Evolutionary conservation across 2,797 vertebrate genomes (phyloP).

Genomic region (Betta splendens): DNA sequence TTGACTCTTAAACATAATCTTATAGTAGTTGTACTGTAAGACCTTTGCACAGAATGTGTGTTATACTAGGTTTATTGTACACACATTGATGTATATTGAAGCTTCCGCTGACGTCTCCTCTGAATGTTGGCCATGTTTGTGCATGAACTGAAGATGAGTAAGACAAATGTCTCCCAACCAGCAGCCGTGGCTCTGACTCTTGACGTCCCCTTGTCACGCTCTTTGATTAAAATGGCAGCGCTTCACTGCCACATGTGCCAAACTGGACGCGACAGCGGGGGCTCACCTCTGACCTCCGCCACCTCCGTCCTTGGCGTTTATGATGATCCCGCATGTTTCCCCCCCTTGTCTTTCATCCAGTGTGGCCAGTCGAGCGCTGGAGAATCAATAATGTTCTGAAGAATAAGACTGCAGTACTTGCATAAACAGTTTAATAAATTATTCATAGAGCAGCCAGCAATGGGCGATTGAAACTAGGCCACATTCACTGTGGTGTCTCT

Average conservation of each 20-base stretch:
- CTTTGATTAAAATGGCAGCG: slow-evolving; percentile 59
- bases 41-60: too few relatives aligned
- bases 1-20: too few relatives aligned
- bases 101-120: slow-evolving; percentile 16
- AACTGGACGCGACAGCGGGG: slow-evolving; percentile 16
- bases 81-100: too few relatives aligned
- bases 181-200: slow-evolving; percentile 20
- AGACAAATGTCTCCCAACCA: slow-evolving; percentile 44
- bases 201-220: slow-evolving; percentile 5
- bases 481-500: slow-evolving; percentile 63
- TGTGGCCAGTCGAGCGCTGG: slow-evolving; percentile 37
- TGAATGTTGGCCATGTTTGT: slow-evolving; percentile 14
- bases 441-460: slow-evolving; percentile 69
- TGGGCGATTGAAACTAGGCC: slow-evolving; percentile 73
- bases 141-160: slow-evolving; percentile 4
- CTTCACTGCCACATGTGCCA: slow-evolving; percentile 34
- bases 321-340: slow-evolving; percentile 25
- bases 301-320: slow-evolving; percentile 35
- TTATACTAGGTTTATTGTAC: too few relatives aligned
- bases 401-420: slow-evolving; percentile 67
- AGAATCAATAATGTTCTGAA: slow-evolving; percentile 71
- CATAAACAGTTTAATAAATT: slow-evolving; percentile 77
- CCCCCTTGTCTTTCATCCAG: slow-evolving; percentile 34
- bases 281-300: slow-evolving; percentile 43
- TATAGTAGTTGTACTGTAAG: too few relatives aligned